A percentile compares a stretch with the other conserved stretches of the same genome.
Evolutionary conservation across 2,113 vertebrate genomes (phyloP).

Genomic region (Rhabdomys dilectus): DNA sequence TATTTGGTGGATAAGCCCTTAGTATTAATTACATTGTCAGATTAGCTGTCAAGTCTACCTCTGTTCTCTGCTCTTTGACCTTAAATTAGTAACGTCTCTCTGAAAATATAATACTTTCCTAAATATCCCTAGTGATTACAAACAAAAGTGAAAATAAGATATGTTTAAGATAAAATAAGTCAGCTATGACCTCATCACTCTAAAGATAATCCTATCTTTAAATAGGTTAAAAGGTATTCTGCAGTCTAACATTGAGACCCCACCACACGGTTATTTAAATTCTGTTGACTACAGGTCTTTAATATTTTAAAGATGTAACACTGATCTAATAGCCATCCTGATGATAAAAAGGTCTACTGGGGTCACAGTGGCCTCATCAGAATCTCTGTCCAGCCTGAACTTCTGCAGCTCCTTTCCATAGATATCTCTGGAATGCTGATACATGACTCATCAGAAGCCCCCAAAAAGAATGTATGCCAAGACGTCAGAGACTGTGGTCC

Average conservation of each 20-base stretch:
- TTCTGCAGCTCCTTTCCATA: not conserved
- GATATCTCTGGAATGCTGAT: not conserved
- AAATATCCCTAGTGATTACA: not conserved
- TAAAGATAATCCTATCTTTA: not conserved
- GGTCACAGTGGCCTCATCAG: not conserved
- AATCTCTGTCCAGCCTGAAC: not conserved
- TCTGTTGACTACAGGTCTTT: not conserved
- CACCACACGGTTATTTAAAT: not conserved
- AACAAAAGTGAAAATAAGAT: constrained; percentile 17
- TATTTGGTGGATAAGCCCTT: not conserved
- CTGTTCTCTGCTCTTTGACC: not conserved
- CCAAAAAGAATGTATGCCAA: not conserved
- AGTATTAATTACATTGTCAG: not conserved
- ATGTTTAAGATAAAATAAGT: not conserved
- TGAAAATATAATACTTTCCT: constrained; percentile 32
- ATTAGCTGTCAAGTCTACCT: not conserved
- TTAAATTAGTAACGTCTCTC: not conserved
- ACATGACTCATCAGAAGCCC: not conserved
- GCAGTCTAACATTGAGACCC: not conserved
- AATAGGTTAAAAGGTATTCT: not conserved
- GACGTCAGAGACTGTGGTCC: not conserved
- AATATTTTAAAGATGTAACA: not conserved
- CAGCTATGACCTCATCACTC: not conserved
- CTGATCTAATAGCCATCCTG: not conserved
- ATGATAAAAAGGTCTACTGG: not conserved